These are phyloP conservation scores for Cnemophilus loriae DNA, from an alignment of 2,113 vertebrate genomes.

Conservation along the genomic window DNA sequence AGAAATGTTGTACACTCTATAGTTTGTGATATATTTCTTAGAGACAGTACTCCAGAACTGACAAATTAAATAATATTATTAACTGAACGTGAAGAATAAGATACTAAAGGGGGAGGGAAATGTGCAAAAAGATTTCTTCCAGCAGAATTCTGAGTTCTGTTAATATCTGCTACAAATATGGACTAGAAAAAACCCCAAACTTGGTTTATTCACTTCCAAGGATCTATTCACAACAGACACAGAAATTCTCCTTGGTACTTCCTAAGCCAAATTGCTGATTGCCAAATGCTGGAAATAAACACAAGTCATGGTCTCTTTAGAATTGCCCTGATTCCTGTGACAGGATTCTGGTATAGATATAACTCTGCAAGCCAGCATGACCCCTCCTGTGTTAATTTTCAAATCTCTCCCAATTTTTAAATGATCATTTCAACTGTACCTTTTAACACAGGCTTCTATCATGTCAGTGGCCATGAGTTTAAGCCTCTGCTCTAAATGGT, in stretches of 20 bases:
- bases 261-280: neutral
- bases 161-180: neutral
- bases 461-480: conserved; percentile 98
- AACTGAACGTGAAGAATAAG: neutral
- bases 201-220: neutral
- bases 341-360: neutral
- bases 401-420: neutral
- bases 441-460: conserved; percentile 97
- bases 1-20: neutral
- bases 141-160: neutral
- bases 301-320: neutral
- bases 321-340: neutral
- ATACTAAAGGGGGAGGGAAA: neutral
- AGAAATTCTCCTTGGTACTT: neutral
- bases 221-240: neutral
- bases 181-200: neutral
- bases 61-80: neutral
- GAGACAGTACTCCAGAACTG: neutral
- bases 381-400: neutral
- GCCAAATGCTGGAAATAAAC: neutral
- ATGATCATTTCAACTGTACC: conserved; percentile 71
- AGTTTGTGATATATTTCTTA: neutral
- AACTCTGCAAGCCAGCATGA: neutral
- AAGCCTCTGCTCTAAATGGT: conserved; percentile 94
- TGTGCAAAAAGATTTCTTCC: neutral